Percentiles rank a stretch among this genome's conserved stretches.
Evolutionary conservation across 2,888 invertebrate genomes (phyloP).

Genomic region (Lithodes maja): DNA sequence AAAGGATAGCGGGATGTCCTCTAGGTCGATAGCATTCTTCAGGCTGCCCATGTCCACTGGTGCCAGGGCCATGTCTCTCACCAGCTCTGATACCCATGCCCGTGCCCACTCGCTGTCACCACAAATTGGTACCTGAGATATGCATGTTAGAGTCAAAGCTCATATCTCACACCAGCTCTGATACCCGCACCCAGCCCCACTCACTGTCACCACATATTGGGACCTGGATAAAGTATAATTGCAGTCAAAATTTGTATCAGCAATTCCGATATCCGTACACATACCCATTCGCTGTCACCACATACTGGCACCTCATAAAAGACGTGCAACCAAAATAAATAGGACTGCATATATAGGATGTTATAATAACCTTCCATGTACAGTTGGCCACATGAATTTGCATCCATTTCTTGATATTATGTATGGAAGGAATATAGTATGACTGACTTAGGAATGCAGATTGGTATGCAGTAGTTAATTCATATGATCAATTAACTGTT

Average conservation of each 20-base stretch:
- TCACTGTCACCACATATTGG: too few species aligned
- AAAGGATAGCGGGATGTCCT: slow-evolving; percentile 62
- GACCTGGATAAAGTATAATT: neutral
- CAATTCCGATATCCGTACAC: too few species aligned
- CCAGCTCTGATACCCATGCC: slow-evolving; percentile 36
- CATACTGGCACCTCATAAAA: neutral
- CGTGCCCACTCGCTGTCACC: slow-evolving; percentile 35
- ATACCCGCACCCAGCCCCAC: too few species aligned
- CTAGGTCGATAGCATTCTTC: slow-evolving; percentile 54
- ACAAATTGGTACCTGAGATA: slow-evolving; percentile 56
- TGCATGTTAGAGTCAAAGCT: neutral
- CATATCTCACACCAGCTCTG: neutral
- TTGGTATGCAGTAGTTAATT: too few species aligned
- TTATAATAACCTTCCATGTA: too few species aligned
- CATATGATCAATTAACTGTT: too few species aligned
- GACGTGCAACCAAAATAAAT: too few species aligned
- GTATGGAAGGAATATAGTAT: too few species aligned
- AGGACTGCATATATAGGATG: too few species aligned
- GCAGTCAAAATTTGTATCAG: neutral
- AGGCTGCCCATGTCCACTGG: slow-evolving; percentile 62
- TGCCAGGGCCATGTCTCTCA: slow-evolving; percentile 46
- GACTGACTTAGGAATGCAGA: too few species aligned
- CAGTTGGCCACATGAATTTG: too few species aligned
- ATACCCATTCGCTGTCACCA: neutral
- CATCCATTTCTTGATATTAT: too few species aligned